Conservation (phyloP, 2,888 invertebrate species). For the Neoscelio sp. region DNA sequence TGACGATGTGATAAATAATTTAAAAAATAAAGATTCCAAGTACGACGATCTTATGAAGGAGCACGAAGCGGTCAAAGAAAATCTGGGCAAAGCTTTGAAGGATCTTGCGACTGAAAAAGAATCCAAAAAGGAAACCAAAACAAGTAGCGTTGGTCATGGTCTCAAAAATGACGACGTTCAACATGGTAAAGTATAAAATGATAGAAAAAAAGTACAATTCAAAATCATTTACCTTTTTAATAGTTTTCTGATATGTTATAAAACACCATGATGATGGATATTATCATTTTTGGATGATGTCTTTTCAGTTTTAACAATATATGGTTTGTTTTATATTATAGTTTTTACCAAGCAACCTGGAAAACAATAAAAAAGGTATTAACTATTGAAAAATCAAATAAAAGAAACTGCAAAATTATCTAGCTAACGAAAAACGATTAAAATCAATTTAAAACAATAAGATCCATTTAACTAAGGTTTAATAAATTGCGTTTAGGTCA, state of each 20-base stretch:
- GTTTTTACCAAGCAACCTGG: too few relatives aligned
- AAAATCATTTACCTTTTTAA: not conserved
- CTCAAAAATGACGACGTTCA: constrained; percentile 70
- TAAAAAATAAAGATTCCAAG: constrained; percentile 73
- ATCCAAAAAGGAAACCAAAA: constrained; percentile 85
- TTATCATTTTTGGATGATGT: too few relatives aligned
- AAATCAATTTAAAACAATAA: too few relatives aligned
- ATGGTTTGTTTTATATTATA: not conserved
- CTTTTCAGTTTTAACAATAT: too few relatives aligned
- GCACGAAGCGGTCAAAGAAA: constrained; percentile 78
- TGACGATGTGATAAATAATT: constrained; percentile 71
- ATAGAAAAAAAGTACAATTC: not conserved
- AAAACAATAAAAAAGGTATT: too few relatives aligned
- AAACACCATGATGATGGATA: too few relatives aligned
- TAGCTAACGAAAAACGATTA: too few relatives aligned
- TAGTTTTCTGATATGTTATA: too few relatives aligned
- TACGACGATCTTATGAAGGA: constrained; percentile 79
- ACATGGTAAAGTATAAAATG: constrained; percentile 63
- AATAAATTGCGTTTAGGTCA: too few relatives aligned
- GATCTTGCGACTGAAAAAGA: constrained; percentile 79
- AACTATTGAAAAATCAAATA: too few relatives aligned
- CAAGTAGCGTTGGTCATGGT: constrained; percentile 78
- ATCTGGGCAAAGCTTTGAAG: constrained; percentile 76
- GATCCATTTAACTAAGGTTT: too few relatives aligned
- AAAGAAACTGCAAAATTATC: too few relatives aligned